Percentiles rank a stretch among this genome's conserved stretches.
Evolutionary conservation across 2,113 vertebrate species (phyloP).

Genomic region (Tenebrosternarchus preto): DNA sequence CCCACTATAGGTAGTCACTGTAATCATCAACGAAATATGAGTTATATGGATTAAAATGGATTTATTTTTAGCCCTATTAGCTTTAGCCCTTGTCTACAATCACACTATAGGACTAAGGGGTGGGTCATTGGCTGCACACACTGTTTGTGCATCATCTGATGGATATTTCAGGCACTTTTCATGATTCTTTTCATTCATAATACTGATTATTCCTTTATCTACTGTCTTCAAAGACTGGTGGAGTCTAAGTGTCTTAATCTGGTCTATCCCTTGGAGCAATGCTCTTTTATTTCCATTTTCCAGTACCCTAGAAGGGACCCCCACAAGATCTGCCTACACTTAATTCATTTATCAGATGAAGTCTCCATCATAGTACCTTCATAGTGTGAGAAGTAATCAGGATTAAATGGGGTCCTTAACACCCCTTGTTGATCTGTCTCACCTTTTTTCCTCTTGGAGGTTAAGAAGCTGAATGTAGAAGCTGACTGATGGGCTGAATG

Average conservation of each 20-base stretch:
- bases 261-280: not conserved
- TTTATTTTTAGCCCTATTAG: not conserved
- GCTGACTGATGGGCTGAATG: not conserved
- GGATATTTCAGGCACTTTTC: slow-evolving; percentile 44
- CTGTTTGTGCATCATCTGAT: slow-evolving; percentile 18
- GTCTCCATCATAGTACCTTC: not conserved
- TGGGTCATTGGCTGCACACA: not conserved
- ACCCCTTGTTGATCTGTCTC: not conserved
- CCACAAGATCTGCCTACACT: not conserved
- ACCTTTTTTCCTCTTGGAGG: not conserved
- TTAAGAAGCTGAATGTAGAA: not conserved
- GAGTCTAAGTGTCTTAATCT: slow-evolving; percentile 4
- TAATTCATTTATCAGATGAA: slow-evolving; percentile 23
- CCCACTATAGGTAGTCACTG: not conserved
- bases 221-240: slow-evolving; percentile 3
- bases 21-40: not conserved
- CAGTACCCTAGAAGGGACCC: not conserved
- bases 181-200: slow-evolving; percentile 39
- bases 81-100: not conserved
- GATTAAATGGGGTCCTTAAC: slow-evolving; percentile 23
- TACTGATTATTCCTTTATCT: slow-evolving; percentile 26
- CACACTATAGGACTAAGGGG: not conserved
- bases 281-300: slow-evolving; percentile 5
- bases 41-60: slow-evolving; percentile 15
- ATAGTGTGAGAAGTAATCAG: slow-evolving; percentile 1